A percentile compares a stretch with the other conserved stretches of the same genome.
Evolutionary conservation across 64 coral and sea anemone genomes (phyloP).

Genomic region (Porites australiensis): DNA sequence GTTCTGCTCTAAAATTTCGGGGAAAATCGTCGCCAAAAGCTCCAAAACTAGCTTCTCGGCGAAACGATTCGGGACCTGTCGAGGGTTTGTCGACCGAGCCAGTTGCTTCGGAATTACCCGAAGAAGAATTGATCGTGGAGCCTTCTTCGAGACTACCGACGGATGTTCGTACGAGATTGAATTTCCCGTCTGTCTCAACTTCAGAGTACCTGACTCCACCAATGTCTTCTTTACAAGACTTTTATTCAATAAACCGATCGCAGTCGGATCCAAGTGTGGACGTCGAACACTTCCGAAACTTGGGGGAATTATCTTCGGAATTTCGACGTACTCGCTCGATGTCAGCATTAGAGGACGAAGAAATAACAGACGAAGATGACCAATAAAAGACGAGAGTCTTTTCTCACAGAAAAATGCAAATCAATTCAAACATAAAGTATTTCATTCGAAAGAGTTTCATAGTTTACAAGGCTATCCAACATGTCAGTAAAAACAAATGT

Average conservation of each 20-base stretch:
- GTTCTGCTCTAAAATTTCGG: background rate
- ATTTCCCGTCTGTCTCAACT: background rate
- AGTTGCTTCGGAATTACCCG: background rate
- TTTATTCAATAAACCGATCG: conserved; percentile 40
- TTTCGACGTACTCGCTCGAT: conserved; percentile 17
- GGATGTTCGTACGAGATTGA: background rate
- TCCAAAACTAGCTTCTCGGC: background rate
- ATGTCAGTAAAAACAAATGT: too few species aligned
- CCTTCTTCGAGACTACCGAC: background rate
- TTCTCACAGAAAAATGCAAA: background rate
- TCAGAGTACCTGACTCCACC: conserved; percentile 1
- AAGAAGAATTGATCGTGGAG: background rate
- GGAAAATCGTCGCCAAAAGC: background rate
- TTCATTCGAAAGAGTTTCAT: background rate
- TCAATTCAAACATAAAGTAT: background rate
- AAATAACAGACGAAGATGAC: background rate
- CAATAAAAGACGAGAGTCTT: background rate
- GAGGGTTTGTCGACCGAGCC: background rate
- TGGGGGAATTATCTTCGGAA: conserved; percentile 21
- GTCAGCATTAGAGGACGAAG: conserved; percentile 13
- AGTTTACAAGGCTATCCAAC: too few species aligned
- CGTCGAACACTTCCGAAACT: conserved; percentile 29
- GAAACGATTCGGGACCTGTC: background rate
- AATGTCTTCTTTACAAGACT: conserved; percentile 13
- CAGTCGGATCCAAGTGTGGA: conserved; percentile 39